Conservation (phyloP, 2,797 vertebrate genomes). For the Pagetopsis macropterus region DNA sequence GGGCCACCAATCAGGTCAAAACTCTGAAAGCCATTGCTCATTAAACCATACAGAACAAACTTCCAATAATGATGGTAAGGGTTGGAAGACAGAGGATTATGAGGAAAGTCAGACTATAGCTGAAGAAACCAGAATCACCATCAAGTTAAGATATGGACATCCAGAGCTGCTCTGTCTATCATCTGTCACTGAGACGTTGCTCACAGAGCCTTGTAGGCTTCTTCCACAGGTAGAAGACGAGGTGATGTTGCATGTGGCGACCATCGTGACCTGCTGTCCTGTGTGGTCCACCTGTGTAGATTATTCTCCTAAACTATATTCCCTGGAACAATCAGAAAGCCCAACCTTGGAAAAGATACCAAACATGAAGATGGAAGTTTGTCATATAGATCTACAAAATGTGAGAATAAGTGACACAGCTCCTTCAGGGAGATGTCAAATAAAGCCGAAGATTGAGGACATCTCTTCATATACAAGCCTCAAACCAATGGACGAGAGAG, state of each 20-base stretch:
- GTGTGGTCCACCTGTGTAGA: slow-evolving; percentile 68
- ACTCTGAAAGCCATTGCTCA: slow-evolving; percentile 16
- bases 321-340: slow-evolving; percentile 11
- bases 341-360: slow-evolving; percentile 7
- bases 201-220: slow-evolving; percentile 66
- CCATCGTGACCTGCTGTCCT: slow-evolving; percentile 67
- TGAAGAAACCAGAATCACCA: slow-evolving; percentile 40
- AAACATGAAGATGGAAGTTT: background rate
- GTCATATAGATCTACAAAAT: background rate
- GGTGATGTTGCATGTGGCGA: slow-evolving; percentile 69
- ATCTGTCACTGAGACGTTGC: slow-evolving; percentile 67
- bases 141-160: slow-evolving; percentile 68
- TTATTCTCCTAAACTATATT: slow-evolving; percentile 38
- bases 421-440: background rate
- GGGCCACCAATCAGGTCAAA: slow-evolving; percentile 5
- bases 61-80: background rate
- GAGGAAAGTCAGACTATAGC: slow-evolving; percentile 49
- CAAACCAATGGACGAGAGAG: background rate
- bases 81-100: background rate
- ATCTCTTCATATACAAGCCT: background rate
- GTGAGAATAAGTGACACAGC: slow-evolving; percentile 2
- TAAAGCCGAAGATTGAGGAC: background rate
- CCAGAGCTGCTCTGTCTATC: slow-evolving; percentile 56
- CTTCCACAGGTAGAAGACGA: slow-evolving; percentile 67
- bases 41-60: background rate